phyloP scores from a whole-genome alignment of 1,140 invertebrate genomes.

The Lepidurus arcticus region DNA sequence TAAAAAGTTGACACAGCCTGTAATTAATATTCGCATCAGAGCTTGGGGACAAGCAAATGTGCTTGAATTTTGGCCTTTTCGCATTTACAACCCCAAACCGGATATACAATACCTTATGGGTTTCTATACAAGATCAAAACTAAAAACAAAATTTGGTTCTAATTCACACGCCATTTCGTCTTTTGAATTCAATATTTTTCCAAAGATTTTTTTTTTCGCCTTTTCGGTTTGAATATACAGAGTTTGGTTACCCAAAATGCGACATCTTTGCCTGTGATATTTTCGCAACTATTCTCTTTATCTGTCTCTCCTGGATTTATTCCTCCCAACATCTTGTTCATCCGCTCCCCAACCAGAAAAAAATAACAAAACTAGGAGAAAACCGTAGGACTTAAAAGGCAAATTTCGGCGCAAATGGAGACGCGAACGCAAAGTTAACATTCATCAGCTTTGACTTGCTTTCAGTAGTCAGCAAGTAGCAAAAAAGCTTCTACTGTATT shows the following conservation, averaged over 20 bases:
- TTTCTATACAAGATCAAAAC: slow-evolving; percentile 12
- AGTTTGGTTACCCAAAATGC: slow-evolving; percentile 7
- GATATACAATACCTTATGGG: slow-evolving; percentile 22
- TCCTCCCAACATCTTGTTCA: background rate
- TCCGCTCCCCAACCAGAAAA: background rate
- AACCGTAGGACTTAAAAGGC: too few species aligned
- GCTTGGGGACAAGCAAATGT: slow-evolving; percentile 21
- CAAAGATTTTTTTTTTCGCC: background rate
- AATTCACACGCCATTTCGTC: background rate
- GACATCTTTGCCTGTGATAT: slow-evolving; percentile 21
- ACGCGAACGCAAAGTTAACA: background rate
- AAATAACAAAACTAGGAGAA: background rate
- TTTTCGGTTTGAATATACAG: slow-evolving; percentile 10
- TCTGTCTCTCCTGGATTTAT: background rate
- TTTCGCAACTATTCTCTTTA: background rate
- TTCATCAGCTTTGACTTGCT: slow-evolving; percentile 18
- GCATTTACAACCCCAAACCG: slow-evolving; percentile 16
- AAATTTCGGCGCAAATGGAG: background rate
- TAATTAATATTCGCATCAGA: slow-evolving; percentile 19
- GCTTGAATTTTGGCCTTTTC: slow-evolving; percentile 21
- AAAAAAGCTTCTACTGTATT: background rate
- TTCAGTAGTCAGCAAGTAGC: background rate
- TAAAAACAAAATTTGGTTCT: background rate
- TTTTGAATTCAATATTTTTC: background rate
- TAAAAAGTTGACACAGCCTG: slow-evolving; percentile 9